Conservation (phyloP, 2,113 vertebrate genomes). For the Upupa epops region DNA sequence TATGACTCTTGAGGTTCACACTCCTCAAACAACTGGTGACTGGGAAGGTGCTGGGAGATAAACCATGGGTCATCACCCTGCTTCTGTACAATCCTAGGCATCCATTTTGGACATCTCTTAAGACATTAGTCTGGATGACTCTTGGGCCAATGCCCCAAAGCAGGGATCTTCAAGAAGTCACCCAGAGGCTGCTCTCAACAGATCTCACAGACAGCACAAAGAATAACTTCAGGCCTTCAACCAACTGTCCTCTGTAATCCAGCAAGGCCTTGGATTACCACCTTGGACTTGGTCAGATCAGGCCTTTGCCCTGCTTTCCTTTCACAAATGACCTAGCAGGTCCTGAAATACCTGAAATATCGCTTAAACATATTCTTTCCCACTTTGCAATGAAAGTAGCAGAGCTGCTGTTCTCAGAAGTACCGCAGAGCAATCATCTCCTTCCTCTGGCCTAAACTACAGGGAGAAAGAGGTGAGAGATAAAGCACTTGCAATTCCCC, state of each 20-base stretch:
- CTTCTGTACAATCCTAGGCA: not conserved
- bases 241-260: not conserved
- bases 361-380: not conserved
- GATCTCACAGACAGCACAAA: not conserved
- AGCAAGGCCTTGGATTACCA: not conserved
- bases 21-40: not conserved
- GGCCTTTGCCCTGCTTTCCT: not conserved
- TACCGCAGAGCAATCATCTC: not conserved
- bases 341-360: not conserved
- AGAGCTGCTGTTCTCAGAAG: not conserved
- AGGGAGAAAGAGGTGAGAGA: conserved; percentile 16
- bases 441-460: not conserved
- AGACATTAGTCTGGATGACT: not conserved
- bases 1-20: not conserved
- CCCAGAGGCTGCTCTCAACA: not conserved
- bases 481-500: not conserved
- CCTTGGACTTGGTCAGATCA: not conserved
- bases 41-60: not conserved
- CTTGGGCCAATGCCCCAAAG: not conserved
- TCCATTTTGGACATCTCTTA: not conserved
- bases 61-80: accelerated
- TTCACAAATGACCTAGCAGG: not conserved
- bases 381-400: not conserved
- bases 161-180: not conserved
- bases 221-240: not conserved